phyloP scores from a whole-genome alignment of 2,797 vertebrate species.

The Rhadinocentrus ornatus region DNA sequence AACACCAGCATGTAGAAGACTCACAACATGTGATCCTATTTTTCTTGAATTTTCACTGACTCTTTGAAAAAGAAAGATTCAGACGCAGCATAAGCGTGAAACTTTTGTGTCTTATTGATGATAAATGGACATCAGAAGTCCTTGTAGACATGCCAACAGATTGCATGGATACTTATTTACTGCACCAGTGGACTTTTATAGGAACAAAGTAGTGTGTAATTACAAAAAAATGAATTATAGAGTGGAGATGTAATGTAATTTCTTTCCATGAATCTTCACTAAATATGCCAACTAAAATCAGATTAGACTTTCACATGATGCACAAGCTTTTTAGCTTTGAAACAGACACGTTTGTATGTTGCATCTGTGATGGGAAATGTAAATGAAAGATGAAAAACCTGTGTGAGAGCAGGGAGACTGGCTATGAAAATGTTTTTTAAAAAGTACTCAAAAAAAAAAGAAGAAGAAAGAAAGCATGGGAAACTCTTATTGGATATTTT shows the following conservation, averaged over 20 bases:
- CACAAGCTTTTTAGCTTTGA: conserved; percentile 13
- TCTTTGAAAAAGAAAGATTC: conserved; percentile 13
- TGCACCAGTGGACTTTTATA: conserved; percentile 23
- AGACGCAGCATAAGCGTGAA: conserved; percentile 13
- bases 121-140: conserved; percentile 53
- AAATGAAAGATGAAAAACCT: background rate
- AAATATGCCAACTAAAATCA: conserved; percentile 20
- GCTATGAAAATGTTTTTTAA: background rate
- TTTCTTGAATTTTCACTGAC: conserved; percentile 13
- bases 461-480: too few species aligned
- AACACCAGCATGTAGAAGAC: background rate
- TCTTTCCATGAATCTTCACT: conserved; percentile 11
- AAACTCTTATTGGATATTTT: background rate
- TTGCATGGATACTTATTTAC: conserved; percentile 37
- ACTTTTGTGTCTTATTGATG: conserved; percentile 35
- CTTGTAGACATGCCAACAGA: conserved; percentile 43
- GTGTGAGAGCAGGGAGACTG: background rate
- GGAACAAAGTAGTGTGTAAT: conserved; percentile 23
- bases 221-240: conserved; percentile 49
- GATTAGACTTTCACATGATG: conserved; percentile 32
- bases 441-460: background rate
- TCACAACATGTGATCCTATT: conserved; percentile 19
- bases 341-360: background rate
- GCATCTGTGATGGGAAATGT: background rate
- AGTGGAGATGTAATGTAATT: background rate